Conservation (phyloP, 2,888 invertebrate species). For the Ochlodes sylvanus region DNA sequence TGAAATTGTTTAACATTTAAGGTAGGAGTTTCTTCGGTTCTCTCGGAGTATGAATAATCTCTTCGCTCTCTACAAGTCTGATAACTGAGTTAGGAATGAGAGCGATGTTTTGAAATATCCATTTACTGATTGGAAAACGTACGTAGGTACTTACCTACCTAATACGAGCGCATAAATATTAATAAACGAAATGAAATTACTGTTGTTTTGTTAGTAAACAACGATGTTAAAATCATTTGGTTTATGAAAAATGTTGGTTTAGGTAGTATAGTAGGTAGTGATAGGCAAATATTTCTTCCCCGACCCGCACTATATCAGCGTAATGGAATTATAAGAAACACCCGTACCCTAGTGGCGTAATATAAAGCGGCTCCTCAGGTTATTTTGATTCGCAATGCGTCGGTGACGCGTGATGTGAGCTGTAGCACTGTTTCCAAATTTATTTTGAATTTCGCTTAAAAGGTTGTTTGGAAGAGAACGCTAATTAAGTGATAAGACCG, state of each 20-base stretch:
- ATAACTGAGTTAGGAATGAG: slow-evolving; percentile 39
- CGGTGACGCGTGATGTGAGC: no score
- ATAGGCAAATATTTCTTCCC: background rate
- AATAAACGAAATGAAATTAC: slow-evolving; percentile 5
- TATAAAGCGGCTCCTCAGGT: no score
- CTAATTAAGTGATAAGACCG: no score
- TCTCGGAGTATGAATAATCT: slow-evolving; percentile 16
- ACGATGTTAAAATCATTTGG: background rate
- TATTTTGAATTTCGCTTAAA: no score
- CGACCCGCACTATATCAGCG: no score
- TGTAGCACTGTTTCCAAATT: no score
- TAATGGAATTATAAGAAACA: no score
- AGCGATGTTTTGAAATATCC: slow-evolving; percentile 39
- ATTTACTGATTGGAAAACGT: slow-evolving; percentile 31
- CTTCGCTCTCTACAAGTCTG: slow-evolving; percentile 34
- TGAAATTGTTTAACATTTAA: slow-evolving; percentile 81
- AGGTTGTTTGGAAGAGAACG: no score
- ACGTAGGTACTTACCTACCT: background rate
- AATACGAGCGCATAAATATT: slow-evolving; percentile 1
- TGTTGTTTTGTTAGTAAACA: background rate
- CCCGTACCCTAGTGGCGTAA: no score
- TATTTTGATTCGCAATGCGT: no score
- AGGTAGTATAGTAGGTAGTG: background rate
- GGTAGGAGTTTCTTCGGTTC: slow-evolving; percentile 52
- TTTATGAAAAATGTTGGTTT: background rate